Evolutionary conservation across 1,140 invertebrate genomes (phyloP).

Genomic region (Microvelia longipes): DNA sequence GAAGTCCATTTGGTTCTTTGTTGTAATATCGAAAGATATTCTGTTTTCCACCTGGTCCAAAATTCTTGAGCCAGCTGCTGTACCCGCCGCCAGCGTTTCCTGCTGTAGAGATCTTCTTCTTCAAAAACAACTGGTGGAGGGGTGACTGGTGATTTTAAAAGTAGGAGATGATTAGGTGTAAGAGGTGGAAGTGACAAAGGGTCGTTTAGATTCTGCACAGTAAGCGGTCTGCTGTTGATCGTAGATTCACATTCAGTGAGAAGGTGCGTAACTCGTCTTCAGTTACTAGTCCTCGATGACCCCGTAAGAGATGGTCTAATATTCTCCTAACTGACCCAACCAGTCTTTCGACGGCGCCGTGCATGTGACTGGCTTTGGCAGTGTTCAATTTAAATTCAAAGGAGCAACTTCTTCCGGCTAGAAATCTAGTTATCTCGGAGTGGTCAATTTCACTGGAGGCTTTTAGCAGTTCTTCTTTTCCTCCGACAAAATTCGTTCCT

Average conservation of each 20-base stretch:
- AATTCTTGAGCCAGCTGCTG: not conserved
- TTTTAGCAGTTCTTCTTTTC: not conserved
- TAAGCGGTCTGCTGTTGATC: not conserved
- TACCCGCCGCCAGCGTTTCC: not conserved
- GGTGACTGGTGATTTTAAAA: not conserved
- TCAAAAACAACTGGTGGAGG: not conserved
- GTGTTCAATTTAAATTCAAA: no score
- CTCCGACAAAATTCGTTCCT: not conserved
- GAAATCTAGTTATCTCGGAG: no score
- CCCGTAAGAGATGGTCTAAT: not conserved
- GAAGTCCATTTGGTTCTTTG: not conserved
- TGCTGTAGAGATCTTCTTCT: not conserved
- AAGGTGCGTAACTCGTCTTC: not conserved
- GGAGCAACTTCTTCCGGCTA: no score
- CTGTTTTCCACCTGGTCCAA: not conserved
- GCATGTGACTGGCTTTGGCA: not conserved
- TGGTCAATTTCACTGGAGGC: not conserved
- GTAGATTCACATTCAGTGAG: not conserved
- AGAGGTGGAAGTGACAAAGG: not conserved
- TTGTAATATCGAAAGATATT: not conserved
- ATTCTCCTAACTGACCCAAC: not conserved
- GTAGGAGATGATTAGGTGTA: not conserved
- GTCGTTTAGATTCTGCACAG: not conserved
- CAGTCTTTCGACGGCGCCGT: not conserved
- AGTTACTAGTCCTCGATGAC: not conserved